Conservation (phyloP, 1,140 invertebrate genomes). For the Drosophila lacteicornis region DNA sequence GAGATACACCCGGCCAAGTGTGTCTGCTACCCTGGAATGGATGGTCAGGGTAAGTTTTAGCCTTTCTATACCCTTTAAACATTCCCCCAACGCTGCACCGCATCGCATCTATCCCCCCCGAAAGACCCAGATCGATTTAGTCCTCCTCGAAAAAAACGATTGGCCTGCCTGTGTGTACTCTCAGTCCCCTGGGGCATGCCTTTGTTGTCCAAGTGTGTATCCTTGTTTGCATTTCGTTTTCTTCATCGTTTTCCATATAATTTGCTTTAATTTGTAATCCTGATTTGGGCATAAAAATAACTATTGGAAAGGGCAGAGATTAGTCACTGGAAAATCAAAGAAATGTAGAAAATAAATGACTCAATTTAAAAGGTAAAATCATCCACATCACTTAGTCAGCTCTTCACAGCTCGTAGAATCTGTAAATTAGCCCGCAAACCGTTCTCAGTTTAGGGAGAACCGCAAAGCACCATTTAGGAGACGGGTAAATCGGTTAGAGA, state of each 20-base stretch:
- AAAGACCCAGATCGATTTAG: constrained; percentile 3
- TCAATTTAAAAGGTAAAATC: constrained; percentile 13
- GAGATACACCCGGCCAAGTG: constrained; percentile 97
- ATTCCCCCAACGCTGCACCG: constrained; percentile 60
- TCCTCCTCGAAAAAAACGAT: constrained; percentile 25
- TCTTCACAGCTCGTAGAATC: constrained; percentile 33
- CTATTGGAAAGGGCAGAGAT: neutral
- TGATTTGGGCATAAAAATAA: constrained; percentile 9
- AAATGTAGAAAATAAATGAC: neutral
- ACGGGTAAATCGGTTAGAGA: constrained; percentile 1
- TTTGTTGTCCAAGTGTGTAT: constrained; percentile 53
- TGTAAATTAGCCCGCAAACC: constrained; percentile 25
- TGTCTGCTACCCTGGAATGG: constrained; percentile 91
- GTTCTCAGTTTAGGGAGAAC: constrained; percentile 21
- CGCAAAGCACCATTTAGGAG: constrained; percentile 41
- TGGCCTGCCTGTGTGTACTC: constrained; percentile 53
- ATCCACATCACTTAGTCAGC: constrained; percentile 22
- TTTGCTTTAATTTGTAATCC: constrained; percentile 26
- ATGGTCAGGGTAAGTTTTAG: constrained; percentile 85
- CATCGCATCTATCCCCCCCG: constrained; percentile 61
- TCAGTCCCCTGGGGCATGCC: constrained; percentile 62
- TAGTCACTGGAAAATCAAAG: neutral
- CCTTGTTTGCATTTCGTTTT: constrained; percentile 56
- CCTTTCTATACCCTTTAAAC: neutral
- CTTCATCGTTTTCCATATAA: constrained; percentile 38